These are phyloP conservation scores for Balaenoptera acutorostrata DNA, from an alignment of 2,113 vertebrate genomes.

Conservation along the genomic window DNA sequence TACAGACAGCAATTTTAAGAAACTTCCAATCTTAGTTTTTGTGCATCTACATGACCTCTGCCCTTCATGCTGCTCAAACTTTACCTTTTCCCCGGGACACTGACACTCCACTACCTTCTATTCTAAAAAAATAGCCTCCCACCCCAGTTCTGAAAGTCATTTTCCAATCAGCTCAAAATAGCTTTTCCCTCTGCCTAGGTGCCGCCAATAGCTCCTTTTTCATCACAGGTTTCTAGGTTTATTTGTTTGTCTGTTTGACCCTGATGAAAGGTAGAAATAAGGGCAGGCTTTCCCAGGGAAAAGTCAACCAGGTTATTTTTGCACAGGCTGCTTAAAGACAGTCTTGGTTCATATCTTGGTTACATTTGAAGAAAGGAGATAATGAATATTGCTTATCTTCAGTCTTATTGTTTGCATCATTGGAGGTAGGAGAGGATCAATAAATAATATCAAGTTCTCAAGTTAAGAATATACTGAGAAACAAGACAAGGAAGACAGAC, in stretches of 20 bases:
- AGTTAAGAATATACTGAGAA: background rate
- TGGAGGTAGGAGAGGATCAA: background rate
- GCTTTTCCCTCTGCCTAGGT: background rate
- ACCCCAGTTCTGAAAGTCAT: background rate
- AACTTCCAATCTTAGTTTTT: background rate
- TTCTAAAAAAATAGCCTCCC: background rate
- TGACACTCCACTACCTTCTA: background rate
- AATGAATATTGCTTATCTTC: background rate
- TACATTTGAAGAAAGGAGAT: background rate
- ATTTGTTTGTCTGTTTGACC: conserved; percentile 1
- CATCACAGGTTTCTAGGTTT: background rate
- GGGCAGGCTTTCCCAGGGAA: background rate
- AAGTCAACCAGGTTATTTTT: background rate
- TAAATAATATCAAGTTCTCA: background rate
- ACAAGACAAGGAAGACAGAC: background rate
- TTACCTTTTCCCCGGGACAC: background rate
- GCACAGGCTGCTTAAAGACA: background rate
- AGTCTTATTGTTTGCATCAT: background rate
- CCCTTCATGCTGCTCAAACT: background rate
- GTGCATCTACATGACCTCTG: background rate
- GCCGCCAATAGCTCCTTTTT: background rate
- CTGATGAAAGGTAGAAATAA: background rate
- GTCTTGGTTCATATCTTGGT: background rate
- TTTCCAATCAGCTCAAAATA: background rate
- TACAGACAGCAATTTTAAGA: background rate